Evolutionary conservation across 2,113 vertebrate genomes (phyloP).

Genomic region (Scortum barcoo): DNA sequence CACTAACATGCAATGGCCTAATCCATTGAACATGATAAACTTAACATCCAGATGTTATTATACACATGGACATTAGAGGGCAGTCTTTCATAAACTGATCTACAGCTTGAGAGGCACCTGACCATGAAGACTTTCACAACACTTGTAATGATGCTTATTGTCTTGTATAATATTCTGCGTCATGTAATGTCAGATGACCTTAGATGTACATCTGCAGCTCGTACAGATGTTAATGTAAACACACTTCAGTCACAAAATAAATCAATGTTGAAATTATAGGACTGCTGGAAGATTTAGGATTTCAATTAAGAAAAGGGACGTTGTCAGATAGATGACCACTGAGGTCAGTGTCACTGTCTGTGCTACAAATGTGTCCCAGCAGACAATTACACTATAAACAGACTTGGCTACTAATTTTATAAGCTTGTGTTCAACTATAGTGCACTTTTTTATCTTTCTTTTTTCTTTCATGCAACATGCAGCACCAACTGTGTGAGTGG

Average conservation of each 20-base stretch:
- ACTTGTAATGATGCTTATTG: background rate
- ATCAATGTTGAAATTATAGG: background rate
- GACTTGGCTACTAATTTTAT: background rate
- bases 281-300: background rate
- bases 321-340: background rate
- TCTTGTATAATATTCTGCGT: background rate
- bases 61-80: constrained; percentile 38
- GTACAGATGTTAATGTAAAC: background rate
- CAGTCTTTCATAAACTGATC: constrained; percentile 27
- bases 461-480: background rate
- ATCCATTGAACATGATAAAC: background rate
- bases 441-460: background rate
- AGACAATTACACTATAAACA: background rate
- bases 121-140: background rate
- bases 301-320: background rate
- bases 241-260: background rate
- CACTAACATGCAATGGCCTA: background rate
- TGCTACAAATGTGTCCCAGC: background rate
- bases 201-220: background rate
- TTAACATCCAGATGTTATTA: background rate
- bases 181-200: background rate
- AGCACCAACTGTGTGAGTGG: background rate
- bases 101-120: background rate
- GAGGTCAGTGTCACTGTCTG: background rate
- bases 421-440: background rate